Evolutionary conservation across 2,888 invertebrate species (phyloP), one percentile per base, ranked within the genome.

Genomic region (Drosophila fungiperda): DNA sequence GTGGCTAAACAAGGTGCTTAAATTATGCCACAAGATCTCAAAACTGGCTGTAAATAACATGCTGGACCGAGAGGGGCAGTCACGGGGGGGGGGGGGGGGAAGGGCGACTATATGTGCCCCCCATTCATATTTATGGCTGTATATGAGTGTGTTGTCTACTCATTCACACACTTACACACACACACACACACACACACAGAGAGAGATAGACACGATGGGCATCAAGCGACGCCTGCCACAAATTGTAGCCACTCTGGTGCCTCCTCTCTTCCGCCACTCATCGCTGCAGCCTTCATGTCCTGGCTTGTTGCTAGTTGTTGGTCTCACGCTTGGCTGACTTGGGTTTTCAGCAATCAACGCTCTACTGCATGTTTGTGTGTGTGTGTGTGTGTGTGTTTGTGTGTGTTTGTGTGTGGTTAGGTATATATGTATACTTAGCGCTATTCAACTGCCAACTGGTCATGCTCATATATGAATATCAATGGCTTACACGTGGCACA

Each of bases 1-100:
- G 87, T 90, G 90, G 90, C 89, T 89, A 90, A 90, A 90, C 87
- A 87, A 87, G 90, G 90, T 87, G 86, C 86, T 87, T 87, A 87
- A 87, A 87, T 90, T 89, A 87, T 87, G 86, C 86, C 90, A 89
- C 90, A 87, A 84, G 85, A 87, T 89, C 82, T 87, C 82, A 89
- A 76, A 89, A 77, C 85, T 72, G 83, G 79, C 87, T 90, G 90
- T 90, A 86, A 90, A 86, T 90, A 86, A 90, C 85, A 80, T 76
- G 74, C 71, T 74, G 53, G 62, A 35, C 45, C 23, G 48, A 55
- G 52, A 20, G n/a, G 20, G 45, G 23, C 23, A 23, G 15, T 2
- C 23, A 15, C 3, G 6, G 38, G 8, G 20, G 3, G 32, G 29
- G 6, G 4, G 26, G 32, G 20, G 26, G 26, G 26, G 23, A 23